Percentiles rank a stretch among this genome's conserved stretches.
Conservation (phyloP, 1,140 invertebrate species). For the Idris sp. region DNA sequence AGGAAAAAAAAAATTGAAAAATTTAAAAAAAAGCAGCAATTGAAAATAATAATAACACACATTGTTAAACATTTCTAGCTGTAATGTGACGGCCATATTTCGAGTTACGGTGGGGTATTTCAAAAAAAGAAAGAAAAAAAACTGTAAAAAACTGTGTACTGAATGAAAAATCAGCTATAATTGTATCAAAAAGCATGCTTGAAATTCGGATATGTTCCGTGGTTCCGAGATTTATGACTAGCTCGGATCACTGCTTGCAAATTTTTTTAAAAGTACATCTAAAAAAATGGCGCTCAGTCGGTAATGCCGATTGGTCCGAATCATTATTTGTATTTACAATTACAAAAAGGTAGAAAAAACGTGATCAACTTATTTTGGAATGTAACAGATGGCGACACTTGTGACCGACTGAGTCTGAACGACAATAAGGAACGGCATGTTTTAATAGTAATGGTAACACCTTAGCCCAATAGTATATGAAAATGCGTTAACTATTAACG, state of each 20-base stretch:
- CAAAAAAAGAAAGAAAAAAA: too few relatives aligned
- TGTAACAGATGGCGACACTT: slow-evolving; percentile 14
- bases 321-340: not conserved
- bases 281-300: slow-evolving; percentile 1
- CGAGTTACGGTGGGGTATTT: slow-evolving; percentile 2
- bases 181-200: too few relatives aligned
- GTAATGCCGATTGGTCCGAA: slow-evolving; percentile 4
- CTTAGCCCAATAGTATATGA: slow-evolving; percentile 13
- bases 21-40: too few relatives aligned
- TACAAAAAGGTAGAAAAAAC: slow-evolving; percentile 32
- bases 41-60: too few relatives aligned
- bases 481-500: slow-evolving; percentile 55
- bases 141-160: too few relatives aligned
- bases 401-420: slow-evolving; percentile 15
- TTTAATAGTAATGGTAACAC: too few relatives aligned
- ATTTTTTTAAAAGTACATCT: slow-evolving; percentile 9
- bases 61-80: too few relatives aligned
- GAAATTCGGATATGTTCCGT: slow-evolving; percentile 21
- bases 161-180: too few relatives aligned
- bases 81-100: not conserved
- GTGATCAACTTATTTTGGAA: too few relatives aligned
- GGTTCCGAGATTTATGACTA: slow-evolving; percentile 23
- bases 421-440: slow-evolving; percentile 50
- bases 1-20: slow-evolving; percentile 39
- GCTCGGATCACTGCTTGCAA: not conserved